Base-by-base conservation (phyloP, 2,113 vertebrate genomes). In the Emberiza fucata region DNA sequence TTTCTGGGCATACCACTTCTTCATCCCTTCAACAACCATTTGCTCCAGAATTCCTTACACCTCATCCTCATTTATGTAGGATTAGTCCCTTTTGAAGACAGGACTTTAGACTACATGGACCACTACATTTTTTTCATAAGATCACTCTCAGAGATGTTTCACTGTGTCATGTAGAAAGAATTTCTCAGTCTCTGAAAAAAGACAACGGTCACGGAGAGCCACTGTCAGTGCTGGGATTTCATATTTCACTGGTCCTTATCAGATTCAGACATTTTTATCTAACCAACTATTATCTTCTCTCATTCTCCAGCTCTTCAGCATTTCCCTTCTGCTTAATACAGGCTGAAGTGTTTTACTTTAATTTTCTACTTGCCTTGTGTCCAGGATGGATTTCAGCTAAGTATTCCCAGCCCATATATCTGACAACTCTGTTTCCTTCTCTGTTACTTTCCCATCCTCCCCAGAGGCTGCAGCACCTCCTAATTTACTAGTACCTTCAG, bases 401-500 rank as follows among this genome's bases (percentile, higher is more conserved):
- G 0, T 77, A 44, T 87, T 91, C 33, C 24, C n/a, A 65, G 27
- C 8, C 33, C 23, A n/a, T 18, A 21, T 9, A 35, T 44, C 39
- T 87, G 66, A 94, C 25, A 65, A 6, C 14, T 22, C 11, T 7
- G 51, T 5, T 17, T 73, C 71, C 13, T 68, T 70, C 64, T 76
- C 54, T 83, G 8, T 53, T 86, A 25, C 8, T 81, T 71, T 25
- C 7, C 25, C n/a, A 70, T 66, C 35, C 35, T 73, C 37, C 56
- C n/a, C 12, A 8, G 11, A 80, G 42, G 37, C 64, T 5, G 1
- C 14, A 88, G 39, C 21, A 33, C 56, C 63, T 94, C 68, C 71
- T 88, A 95, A 90, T 88, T 90, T 92, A 96, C 73, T 76, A 84
- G 29, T 73, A 70, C 25, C 68, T 88, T 81, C 54, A 59, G 33